Conservation (phyloP, 2,888 invertebrate species). For the Agrochola macilenta region DNA sequence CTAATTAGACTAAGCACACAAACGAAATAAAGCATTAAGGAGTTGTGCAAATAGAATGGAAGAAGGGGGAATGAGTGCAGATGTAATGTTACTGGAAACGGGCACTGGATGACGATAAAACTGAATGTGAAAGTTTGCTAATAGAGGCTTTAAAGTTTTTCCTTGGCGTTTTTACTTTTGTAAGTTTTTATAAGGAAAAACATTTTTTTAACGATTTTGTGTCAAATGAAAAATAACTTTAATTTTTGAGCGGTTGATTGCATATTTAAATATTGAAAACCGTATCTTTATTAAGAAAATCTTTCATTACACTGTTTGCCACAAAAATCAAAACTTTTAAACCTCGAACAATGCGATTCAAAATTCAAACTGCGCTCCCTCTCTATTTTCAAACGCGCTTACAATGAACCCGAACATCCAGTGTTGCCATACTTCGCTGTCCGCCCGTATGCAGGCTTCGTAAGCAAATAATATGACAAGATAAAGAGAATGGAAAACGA, state of each 20-base stretch:
- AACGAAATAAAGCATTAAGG: constrained; percentile 90
- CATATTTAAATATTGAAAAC: background rate
- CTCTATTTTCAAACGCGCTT: constrained; percentile 30
- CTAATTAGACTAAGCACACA: constrained; percentile 90
- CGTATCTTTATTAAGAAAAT: background rate
- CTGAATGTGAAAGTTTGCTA: constrained; percentile 11
- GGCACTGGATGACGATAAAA: constrained; percentile 31
- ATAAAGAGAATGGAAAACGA: constrained; percentile 79
- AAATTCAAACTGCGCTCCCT: constrained; percentile 39
- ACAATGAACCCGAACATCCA: constrained; percentile 54
- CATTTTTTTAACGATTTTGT: background rate
- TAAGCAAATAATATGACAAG: constrained; percentile 84
- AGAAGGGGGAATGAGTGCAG: constrained; percentile 77
- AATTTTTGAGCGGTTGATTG: background rate
- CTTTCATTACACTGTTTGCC: background rate
- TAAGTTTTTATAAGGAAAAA: background rate
- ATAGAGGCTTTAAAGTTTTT: background rate
- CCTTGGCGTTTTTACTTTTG: background rate
- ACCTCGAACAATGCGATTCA: constrained; percentile 7
- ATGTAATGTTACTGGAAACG: constrained; percentile 71
- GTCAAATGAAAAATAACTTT: background rate
- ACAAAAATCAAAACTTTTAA: constrained; percentile 2
- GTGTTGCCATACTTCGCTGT: constrained; percentile 53
- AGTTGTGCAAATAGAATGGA: constrained; percentile 87
- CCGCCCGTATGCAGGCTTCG: constrained; percentile 80